phyloP scores from a whole-genome alignment of 2,888 invertebrate species.

The Cacoxenus indagator region DNA sequence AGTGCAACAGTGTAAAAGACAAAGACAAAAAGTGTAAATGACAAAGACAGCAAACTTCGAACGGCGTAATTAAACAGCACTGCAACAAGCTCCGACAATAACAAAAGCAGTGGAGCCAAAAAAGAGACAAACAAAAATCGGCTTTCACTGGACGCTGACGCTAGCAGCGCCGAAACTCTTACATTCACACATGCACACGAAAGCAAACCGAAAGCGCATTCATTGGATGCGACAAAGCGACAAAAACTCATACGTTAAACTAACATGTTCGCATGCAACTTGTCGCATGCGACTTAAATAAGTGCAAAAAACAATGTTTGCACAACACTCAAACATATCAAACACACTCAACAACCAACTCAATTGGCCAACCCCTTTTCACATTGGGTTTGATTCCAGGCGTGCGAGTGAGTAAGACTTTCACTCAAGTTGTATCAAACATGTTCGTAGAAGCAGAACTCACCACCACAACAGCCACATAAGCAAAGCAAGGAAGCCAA shows the following conservation, averaged over 20 bases:
- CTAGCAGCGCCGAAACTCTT: background rate
- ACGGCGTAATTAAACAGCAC: background rate
- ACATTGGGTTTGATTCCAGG: background rate
- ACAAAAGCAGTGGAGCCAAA: conserved; percentile 29
- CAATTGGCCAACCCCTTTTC: background rate
- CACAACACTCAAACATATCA: conserved; percentile 22
- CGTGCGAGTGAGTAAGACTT: background rate
- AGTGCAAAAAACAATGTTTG: conserved; percentile 16
- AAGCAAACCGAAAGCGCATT: conserved; percentile 34
- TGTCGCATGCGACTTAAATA: background rate
- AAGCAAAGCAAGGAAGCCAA: background rate
- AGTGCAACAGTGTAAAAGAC: conserved; percentile 16
- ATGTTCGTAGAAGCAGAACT: conserved; percentile 6
- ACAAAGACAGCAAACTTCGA: background rate
- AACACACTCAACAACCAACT: background rate
- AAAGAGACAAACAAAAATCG: conserved; percentile 40
- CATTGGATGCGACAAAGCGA: conserved; percentile 52
- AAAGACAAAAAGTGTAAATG: conserved; percentile 9
- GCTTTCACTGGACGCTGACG: conserved; percentile 47
- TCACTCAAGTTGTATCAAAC: background rate
- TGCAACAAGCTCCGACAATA: conserved; percentile 6
- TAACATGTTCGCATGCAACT: conserved; percentile 41
- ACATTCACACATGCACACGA: background rate
- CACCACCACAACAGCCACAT: conserved; percentile 34
- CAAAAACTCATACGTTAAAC: conserved; percentile 44